Evolutionary conservation across 2,113 vertebrate genomes (phyloP).

Genomic region (Stictonetta naevosa): DNA sequence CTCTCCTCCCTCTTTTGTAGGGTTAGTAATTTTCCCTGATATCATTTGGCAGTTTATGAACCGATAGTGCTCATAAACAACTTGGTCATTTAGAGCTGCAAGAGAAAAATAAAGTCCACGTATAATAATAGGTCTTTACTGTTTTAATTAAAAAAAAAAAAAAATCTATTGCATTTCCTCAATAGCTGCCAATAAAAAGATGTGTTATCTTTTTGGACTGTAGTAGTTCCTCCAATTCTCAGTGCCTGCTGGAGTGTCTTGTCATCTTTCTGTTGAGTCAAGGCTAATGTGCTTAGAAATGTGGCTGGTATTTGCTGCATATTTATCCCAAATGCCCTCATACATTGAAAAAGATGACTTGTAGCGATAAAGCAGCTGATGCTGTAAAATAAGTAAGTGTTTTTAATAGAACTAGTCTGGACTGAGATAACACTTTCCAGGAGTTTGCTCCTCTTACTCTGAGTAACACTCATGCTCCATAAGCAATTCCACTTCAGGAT

Average conservation of each 20-base stretch:
- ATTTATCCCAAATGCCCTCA: not conserved
- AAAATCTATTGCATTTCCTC: not conserved
- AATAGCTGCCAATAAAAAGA: not conserved
- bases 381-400: not conserved
- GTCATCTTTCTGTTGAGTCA: not conserved
- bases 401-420: not conserved
- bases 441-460: not conserved
- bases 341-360: not conserved
- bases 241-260: not conserved
- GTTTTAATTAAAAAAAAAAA: not conserved
- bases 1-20: not conserved
- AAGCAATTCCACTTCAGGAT: not conserved
- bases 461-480: not conserved
- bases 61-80: not conserved
- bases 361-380: not conserved
- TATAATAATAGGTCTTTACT: not conserved
- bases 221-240: not conserved
- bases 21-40: not conserved
- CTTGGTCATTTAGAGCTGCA: not conserved
- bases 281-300: not conserved
- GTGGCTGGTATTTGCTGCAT: not conserved
- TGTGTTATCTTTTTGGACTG: not conserved
- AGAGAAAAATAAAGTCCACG: not conserved
- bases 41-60: not conserved
- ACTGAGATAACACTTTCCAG: not conserved